Evolutionary conservation across 2,888 invertebrate genomes (phyloP).

Genomic region (Idaea straminata): DNA sequence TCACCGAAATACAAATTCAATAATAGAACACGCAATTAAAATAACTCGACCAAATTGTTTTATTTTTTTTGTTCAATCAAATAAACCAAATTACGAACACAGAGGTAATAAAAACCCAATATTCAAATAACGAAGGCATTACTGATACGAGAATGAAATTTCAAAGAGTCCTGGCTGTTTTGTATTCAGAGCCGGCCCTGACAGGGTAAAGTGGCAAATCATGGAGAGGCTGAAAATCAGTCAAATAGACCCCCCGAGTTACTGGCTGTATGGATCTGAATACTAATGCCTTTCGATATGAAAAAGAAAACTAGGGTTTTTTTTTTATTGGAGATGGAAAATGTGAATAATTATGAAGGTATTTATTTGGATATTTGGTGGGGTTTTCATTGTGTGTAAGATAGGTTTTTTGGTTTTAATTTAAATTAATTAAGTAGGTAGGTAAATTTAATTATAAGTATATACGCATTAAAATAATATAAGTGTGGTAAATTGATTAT

Average conservation of each 20-base stretch:
- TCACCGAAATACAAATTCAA: neutral
- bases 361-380: neutral
- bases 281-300: slow-evolving; percentile 48
- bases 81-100: slow-evolving; percentile 32
- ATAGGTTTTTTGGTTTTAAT: no score
- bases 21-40: slow-evolving; percentile 2
- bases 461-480: no score
- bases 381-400: no score
- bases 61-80: slow-evolving; percentile 25
- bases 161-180: slow-evolving; percentile 66
- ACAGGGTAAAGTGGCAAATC: slow-evolving; percentile 80
- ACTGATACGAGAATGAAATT: slow-evolving; percentile 71
- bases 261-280: slow-evolving; percentile 57
- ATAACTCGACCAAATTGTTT: slow-evolving; percentile 5
- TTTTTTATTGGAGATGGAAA: slow-evolving; percentile 2
- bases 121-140: slow-evolving; percentile 67
- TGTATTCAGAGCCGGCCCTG: slow-evolving; percentile 66
- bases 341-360: neutral
- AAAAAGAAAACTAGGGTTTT: slow-evolving; percentile 18
- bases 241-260: slow-evolving; percentile 76
- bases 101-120: slow-evolving; percentile 54
- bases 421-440: no score
- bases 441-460: no score
- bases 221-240: slow-evolving; percentile 79
- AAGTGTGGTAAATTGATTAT: no score